phyloP scores from a whole-genome alignment of 2,113 vertebrate genomes.

The Monarcha castaneiventris region DNA sequence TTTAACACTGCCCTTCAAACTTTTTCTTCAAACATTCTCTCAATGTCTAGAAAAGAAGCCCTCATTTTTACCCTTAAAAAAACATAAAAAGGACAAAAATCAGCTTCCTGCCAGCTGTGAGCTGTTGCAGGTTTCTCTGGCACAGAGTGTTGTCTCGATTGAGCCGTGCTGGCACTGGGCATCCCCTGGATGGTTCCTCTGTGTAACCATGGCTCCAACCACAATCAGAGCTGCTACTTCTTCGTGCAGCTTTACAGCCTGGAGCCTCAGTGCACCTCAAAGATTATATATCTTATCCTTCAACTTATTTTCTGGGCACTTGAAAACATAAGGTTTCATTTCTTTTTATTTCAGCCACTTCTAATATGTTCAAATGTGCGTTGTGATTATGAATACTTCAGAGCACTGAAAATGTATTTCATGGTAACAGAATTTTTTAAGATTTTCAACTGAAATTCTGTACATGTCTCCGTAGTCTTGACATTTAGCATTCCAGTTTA shows the following conservation, averaged over 20 bases:
- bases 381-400: conserved; percentile 29
- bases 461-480: background rate
- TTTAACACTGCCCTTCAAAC: background rate
- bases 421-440: conserved; percentile 6
- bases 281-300: background rate
- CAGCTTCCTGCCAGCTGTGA: rapidly evolving
- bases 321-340: background rate
- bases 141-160: rapidly evolving
- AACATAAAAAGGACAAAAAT: background rate
- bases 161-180: rapidly evolving
- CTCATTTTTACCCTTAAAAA: background rate
- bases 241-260: background rate
- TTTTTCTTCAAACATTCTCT: background rate
- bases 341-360: conserved; percentile 14
- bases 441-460: conserved; percentile 46
- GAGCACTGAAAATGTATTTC: conserved; percentile 55
- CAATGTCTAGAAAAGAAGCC: background rate
- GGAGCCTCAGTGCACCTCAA: background rate
- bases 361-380: background rate
- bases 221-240: background rate
- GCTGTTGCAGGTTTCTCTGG: rapidly evolving
- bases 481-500: conserved; percentile 41
- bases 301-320: background rate
- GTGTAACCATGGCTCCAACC: background rate
- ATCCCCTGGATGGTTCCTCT: background rate